Evolutionary conservation across 1,140 invertebrate species (phyloP).

Genomic region (Melipona quadrifasciata): DNA sequence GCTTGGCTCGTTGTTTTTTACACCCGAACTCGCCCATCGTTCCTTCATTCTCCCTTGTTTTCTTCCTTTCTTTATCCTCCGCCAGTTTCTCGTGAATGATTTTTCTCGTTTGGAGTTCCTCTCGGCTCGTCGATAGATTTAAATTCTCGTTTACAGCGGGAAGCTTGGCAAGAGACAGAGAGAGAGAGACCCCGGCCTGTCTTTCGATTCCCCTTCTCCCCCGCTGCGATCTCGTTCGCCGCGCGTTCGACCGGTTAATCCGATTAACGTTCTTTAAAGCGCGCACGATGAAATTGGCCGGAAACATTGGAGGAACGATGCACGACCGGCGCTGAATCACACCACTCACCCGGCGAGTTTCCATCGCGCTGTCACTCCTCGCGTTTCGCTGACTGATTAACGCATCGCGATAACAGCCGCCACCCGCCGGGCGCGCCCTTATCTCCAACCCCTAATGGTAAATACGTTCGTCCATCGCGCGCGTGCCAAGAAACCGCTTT

Average conservation of each 20-base stretch:
- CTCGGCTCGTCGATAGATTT: neutral
- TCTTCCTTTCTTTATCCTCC: neutral
- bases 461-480: slow-evolving; percentile 19
- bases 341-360: neutral
- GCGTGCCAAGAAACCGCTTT: slow-evolving; percentile 21
- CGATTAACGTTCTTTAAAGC: slow-evolving; percentile 28
- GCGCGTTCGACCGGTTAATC: slow-evolving; percentile 23
- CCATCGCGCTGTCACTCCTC: neutral
- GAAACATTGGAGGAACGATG: neutral
- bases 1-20: slow-evolving; percentile 14
- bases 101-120: neutral
- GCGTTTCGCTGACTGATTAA: slow-evolving; percentile 12
- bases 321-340: neutral
- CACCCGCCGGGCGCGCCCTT: neutral
- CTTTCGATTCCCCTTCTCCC: slow-evolving; percentile 17
- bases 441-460: slow-evolving; percentile 17
- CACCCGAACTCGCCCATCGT: neutral
- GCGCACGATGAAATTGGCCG: slow-evolving; percentile 10
- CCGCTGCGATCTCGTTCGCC: neutral
- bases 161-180: too few species aligned
- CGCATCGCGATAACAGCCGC: neutral
- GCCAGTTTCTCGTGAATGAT: neutral
- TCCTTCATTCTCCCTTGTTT: too few species aligned
- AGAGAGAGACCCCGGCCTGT: neutral
- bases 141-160: slow-evolving; percentile 15